Conservation (phyloP, 2,113 vertebrate genomes). For the Muntiacus reevesi region DNA sequence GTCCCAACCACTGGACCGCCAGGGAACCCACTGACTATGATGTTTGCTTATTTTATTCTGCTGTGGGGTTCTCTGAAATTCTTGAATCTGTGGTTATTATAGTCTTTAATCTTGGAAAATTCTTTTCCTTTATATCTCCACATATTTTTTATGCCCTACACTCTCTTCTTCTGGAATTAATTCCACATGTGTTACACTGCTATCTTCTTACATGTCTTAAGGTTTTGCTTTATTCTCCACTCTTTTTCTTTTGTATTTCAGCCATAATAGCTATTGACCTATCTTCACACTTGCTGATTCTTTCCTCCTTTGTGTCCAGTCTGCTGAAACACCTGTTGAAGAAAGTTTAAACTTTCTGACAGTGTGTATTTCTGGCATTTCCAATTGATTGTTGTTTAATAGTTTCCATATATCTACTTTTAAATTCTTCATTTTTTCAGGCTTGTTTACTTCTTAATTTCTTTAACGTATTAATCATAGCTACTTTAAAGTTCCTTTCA, state of each 20-base stretch:
- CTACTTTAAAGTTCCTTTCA: neutral
- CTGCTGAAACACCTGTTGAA: neutral
- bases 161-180: neutral
- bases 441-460: neutral
- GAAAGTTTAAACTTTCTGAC: neutral
- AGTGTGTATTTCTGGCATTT: neutral
- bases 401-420: neutral
- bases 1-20: neutral
- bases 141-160: neutral
- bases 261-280: neutral
- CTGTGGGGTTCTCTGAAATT: neutral
- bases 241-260: neutral
- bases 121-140: neutral
- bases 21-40: neutral
- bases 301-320: neutral
- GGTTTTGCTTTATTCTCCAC: neutral
- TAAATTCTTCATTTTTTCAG: neutral
- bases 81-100: neutral
- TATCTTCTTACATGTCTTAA: neutral
- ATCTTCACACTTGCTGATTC: neutral
- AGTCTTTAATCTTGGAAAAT: neutral
- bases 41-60: neutral
- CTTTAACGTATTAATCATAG: neutral
- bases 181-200: neutral
- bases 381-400: neutral